Percentiles rank a stretch among this genome's conserved stretches.
phyloP scores from a whole-genome alignment of 1,140 invertebrate species.

The Microplitis mediator region DNA sequence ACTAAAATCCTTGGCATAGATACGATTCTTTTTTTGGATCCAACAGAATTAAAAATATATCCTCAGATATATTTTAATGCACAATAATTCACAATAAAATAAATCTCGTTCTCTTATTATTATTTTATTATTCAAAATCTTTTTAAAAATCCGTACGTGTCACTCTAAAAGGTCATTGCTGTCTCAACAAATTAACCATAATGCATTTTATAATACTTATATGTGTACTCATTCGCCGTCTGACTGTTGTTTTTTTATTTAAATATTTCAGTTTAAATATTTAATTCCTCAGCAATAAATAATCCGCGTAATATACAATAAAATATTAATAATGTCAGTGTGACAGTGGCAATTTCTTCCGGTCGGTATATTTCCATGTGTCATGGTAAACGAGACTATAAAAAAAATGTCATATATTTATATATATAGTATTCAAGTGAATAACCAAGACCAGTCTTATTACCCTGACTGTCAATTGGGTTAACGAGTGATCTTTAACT shows the following conservation, averaged over 20 bases:
- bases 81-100: too few species aligned
- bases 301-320: background rate
- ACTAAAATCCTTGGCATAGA: constrained; percentile 23
- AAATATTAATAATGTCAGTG: too few species aligned
- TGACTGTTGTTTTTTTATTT: too few species aligned
- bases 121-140: background rate
- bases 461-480: constrained; percentile 31
- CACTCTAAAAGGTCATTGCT: background rate
- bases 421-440: background rate
- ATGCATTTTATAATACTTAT: background rate
- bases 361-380: constrained; percentile 35
- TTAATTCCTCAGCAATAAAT: background rate
- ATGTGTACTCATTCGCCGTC: too few species aligned
- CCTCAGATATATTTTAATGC: background rate
- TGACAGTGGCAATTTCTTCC: constrained; percentile 15
- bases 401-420: background rate
- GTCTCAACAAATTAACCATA: background rate
- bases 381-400: constrained; percentile 43
- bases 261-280: too few species aligned
- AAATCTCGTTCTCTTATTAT: background rate
- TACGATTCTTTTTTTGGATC: constrained; percentile 11
- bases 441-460: constrained; percentile 8
- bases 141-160: background rate
- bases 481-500: constrained; percentile 35
- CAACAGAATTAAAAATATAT: constrained; percentile 8